Conservation (phyloP, 2,797 vertebrate genomes). For the Margarornis squamiger region DNA sequence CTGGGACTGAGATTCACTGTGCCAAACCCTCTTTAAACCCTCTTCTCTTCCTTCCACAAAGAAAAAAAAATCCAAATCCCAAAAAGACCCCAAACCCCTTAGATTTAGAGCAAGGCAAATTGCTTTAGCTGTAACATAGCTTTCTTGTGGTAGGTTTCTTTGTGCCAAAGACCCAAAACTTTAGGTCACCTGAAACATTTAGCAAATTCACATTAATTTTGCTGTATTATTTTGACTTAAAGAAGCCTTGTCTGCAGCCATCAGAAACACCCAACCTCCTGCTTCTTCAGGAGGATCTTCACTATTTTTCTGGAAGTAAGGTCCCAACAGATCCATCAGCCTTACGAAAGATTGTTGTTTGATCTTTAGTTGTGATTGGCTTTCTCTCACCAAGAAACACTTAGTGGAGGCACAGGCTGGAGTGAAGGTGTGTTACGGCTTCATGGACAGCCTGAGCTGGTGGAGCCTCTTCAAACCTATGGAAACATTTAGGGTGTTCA, state of each 20-base stretch:
- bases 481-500: neutral
- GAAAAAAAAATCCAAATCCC: neutral
- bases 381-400: neutral
- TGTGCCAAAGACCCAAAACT: neutral
- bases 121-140: neutral
- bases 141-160: neutral
- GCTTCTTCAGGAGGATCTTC: neutral
- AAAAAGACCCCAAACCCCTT: neutral
- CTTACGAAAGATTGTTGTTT: neutral
- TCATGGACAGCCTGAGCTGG: neutral
- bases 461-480: neutral
- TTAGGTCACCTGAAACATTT: neutral
- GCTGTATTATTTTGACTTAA: neutral
- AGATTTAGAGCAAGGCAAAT: neutral
- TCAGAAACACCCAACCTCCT: neutral
- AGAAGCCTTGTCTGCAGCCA: neutral
- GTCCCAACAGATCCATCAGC: neutral
- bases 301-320: neutral
- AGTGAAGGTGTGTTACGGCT: neutral
- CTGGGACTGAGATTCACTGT: neutral
- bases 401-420: rapidly evolving
- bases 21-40: conserved; percentile 31
- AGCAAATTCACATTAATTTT: neutral
- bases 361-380: neutral
- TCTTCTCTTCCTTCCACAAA: neutral